Percentiles rank a stretch among this genome's conserved stretches.
phyloP scores from a whole-genome alignment of 2,113 vertebrate genomes.

The Amphiprion percula region DNA sequence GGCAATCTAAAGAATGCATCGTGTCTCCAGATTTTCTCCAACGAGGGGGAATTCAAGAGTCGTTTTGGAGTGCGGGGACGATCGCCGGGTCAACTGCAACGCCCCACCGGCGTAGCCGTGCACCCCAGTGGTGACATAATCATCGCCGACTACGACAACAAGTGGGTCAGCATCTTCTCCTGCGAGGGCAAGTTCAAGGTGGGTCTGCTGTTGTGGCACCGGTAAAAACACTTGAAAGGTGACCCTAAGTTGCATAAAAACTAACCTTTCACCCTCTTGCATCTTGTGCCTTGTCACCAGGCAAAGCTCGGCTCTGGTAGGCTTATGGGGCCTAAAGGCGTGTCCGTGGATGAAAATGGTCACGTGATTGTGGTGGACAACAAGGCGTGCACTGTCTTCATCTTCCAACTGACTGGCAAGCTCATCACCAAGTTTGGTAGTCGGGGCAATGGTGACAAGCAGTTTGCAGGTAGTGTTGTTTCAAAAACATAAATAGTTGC shows the following conservation, averaged over 20 bases:
- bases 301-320: slow-evolving; percentile 96
- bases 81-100: slow-evolving; percentile 94
- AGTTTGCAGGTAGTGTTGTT: slow-evolving; percentile 93
- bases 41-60: slow-evolving; percentile 95
- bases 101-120: slow-evolving; percentile 96
- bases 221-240: not conserved
- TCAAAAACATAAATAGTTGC: not conserved
- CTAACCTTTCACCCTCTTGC: not conserved
- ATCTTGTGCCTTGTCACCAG: slow-evolving; percentile 71
- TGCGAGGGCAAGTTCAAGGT: slow-evolving; percentile 98
- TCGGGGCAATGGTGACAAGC: slow-evolving; percentile 96
- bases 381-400: slow-evolving; percentile 97
- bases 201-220: not conserved
- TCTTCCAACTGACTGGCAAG: slow-evolving; percentile 97
- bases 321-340: slow-evolving; percentile 97
- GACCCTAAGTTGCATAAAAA: too few species aligned
- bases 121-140: slow-evolving; percentile 98
- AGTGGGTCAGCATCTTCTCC: slow-evolving; percentile 99
- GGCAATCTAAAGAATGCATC: not conserved
- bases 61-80: slow-evolving; percentile 96
- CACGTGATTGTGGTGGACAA: slow-evolving; percentile 99
- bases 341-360: slow-evolving; percentile 95
- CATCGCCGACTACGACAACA: slow-evolving; percentile 98
- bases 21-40: slow-evolving; percentile 91
- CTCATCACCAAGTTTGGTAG: slow-evolving; percentile 96